Conservation (phyloP, 2,113 vertebrate genomes). For the Turdus rufiventris region DNA sequence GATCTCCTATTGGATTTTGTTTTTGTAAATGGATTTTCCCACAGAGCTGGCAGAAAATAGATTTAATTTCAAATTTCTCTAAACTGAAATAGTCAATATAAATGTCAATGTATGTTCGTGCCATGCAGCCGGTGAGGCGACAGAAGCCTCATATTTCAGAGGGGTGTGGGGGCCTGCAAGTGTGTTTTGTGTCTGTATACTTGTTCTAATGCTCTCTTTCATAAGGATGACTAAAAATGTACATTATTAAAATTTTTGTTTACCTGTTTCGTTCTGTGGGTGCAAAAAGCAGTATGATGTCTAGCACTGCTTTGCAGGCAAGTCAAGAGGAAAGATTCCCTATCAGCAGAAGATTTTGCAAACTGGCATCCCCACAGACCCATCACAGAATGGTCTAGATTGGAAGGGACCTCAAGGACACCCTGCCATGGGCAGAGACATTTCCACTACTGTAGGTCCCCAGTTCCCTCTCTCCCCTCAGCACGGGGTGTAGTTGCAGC, state of each 20-base stretch:
- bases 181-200: neutral
- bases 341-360: neutral
- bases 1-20: slow-evolving; percentile 71
- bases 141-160: neutral
- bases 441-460: neutral
- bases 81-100: slow-evolving; percentile 67
- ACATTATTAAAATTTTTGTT: neutral
- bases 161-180: neutral
- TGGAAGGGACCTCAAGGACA: neutral
- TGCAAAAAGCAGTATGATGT: neutral
- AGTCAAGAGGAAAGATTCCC: neutral
- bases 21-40: slow-evolving; percentile 72
- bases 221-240: neutral
- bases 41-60: slow-evolving; percentile 62
- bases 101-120: slow-evolving; percentile 32
- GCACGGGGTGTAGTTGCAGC: slow-evolving; percentile 18
- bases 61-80: slow-evolving; percentile 73
- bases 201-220: neutral
- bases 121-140: neutral
- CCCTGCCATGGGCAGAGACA: neutral
- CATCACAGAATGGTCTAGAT: neutral
- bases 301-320: neutral
- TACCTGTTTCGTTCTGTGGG: fast-evolving
- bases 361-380: neutral
- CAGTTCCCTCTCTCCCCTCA: neutral